Evolutionary conservation across 2,113 vertebrate species (phyloP), one percentile per base, ranked within the genome.

Genomic region (Pollachius pollachius): DNA sequence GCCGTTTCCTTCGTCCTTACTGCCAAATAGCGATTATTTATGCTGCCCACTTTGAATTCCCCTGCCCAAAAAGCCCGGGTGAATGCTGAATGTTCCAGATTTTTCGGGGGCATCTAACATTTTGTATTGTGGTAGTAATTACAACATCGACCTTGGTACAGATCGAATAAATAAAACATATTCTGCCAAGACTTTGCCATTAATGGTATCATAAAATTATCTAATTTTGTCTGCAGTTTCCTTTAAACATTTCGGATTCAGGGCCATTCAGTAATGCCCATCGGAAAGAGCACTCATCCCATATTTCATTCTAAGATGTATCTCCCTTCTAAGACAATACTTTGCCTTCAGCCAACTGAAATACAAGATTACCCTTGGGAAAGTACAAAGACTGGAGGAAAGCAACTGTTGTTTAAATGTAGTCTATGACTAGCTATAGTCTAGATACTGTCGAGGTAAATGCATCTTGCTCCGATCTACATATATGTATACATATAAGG

Each of bases 121-220:
- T 67, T 73, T 67, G 68, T 12, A 18, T 78, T 17, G 15, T 60
- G 75, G 82, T 57, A 72, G 83, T 89, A 88, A 88, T 88, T 85
- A 77, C 82, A 69, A 72, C 41, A 70, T 65, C 80, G 83, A 89
- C 87, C 87, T 90, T 88, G 89, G 89, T 81, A 84, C 79, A 81
- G 78, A 89, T 76, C 75, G 86, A 81, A 80, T 87, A 88, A 85
- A 89, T 87, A 76, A 86, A 87, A 87, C 72, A 88, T 83, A 82
- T 85, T 79, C 72, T 87, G 80, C 85, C 81, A 82, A 81, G 81
- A 76, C 76, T 81, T 56, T 5, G 71, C 85, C 78, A 86, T 87
- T 83, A 88, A 82, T 62, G 77, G 76, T 64, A 58, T 68, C 66
- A 62, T 77, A 77, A 79, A 87, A 89, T 81, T 85, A 80, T 79